Evolutionary conservation across 2,113 vertebrate species (phyloP), one percentile per base, ranked within the genome.

Genomic region (Entelurus aequoreus): DNA sequence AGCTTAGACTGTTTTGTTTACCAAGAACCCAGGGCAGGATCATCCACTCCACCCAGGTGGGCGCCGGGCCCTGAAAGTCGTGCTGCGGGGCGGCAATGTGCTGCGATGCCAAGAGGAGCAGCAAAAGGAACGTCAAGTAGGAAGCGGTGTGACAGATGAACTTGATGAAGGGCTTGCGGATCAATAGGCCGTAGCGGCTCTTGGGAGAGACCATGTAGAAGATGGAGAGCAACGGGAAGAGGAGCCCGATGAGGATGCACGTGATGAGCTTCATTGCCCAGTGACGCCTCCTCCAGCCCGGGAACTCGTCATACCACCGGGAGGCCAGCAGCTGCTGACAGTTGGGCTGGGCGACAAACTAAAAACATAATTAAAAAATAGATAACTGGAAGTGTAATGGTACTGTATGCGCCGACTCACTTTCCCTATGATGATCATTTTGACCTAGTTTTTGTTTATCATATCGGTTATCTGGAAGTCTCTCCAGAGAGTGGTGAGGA

Each of bases 141-240:
- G 97, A 99, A n/a, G 95, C 90, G 0, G 97, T 98, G 82, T 99
- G 97, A 89, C 97, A 98, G 91, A 99, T 99, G 88, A 99, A 99
- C 91, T 99, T 99, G 90, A 99, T 95, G 87, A 99, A 99, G 72
- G 96, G 97, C 81, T 95, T 98, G 76, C 93, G 92, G 87, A 98
- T 98, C 90, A 98, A 96, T 8, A 95, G 87, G 71, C 97, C 95
- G 6, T 93, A 83, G 9, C 90, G 92, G 84, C 94, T 98, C 87
- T 95, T 98, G 38, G 97, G 97, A 55, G 88, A 90, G 75, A 97
- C 90, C 84, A 99, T 83, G 88, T 99, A 98, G 86, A 93, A 93
- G 71, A 96, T 83, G 71, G 92, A 98, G 82, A 99, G 91, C 74
- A 96, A 69, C 0, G 96, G 97, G 62, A 97, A 99, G 76, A 96